Evolutionary conservation across 2,888 invertebrate genomes (phyloP).

Genomic region (Pasiphila rectangulata): DNA sequence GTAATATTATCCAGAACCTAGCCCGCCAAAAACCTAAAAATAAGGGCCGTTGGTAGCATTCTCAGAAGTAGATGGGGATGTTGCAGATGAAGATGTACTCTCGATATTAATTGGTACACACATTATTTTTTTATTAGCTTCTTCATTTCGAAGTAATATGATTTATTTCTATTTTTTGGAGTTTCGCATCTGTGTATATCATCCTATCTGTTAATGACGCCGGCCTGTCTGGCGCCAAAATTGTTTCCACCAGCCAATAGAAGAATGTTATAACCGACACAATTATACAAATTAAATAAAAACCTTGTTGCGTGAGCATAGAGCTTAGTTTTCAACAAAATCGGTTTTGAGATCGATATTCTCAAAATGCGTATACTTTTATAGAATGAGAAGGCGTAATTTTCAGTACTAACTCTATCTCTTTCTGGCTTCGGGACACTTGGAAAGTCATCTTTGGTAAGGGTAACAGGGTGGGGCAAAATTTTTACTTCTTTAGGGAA

Average conservation of each 20-base stretch:
- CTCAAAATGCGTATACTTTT: too few relatives aligned
- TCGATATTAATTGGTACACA: too few relatives aligned
- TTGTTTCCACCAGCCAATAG: conserved; percentile 41
- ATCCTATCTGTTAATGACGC: conserved; percentile 40
- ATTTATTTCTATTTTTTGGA: too few relatives aligned
- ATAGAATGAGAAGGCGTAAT: not conserved
- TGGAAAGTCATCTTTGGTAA: not conserved
- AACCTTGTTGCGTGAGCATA: not conserved
- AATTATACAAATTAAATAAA: not conserved
- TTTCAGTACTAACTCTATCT: not conserved
- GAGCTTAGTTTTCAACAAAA: not conserved
- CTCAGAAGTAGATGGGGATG: too few relatives aligned
- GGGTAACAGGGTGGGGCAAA: too few relatives aligned
- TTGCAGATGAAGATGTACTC: too few relatives aligned
- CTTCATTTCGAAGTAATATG: too few relatives aligned
- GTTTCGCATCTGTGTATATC: conserved; percentile 5
- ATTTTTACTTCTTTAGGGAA: too few relatives aligned
- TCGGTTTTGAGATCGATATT: not conserved
- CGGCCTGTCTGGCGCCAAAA: conserved; percentile 66
- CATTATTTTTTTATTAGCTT: too few relatives aligned
- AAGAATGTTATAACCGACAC: conserved; percentile 36
- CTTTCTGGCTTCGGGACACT: not conserved
- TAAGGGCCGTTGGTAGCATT: too few relatives aligned
- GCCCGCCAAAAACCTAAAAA: too few relatives aligned
- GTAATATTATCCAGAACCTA: too few relatives aligned